Evolutionary conservation across 92 coral and sea anemone genomes (phyloP), one percentile per base, ranked within the genome.

Genomic region (Palythoa grandis): DNA sequence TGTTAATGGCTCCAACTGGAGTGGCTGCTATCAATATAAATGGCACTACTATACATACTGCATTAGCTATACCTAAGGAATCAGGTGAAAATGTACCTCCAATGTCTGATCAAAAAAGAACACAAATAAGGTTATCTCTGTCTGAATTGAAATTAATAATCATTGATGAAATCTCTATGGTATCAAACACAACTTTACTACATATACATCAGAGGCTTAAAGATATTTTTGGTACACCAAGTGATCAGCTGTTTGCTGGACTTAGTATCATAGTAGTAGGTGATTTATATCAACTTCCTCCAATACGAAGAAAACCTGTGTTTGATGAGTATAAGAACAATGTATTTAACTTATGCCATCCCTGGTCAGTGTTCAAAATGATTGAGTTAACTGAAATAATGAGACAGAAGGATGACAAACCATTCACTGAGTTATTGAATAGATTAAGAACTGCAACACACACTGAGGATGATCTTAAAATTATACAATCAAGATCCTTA

Each of bases 341-440:
- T 57, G 65, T 57, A 57, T 57, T 57, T 57, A 57, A 57, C 65
- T 57, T 57, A 57, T 57, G 65, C 65, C 65, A 57, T 57, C 65
- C 65, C 65, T 57, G 65, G 65, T 57, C 65, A 57, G 65, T 57
- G 65, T 57, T 57, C 65, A 57, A 57, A 57, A 57, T 57, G 65
- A 57, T 57, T 57, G 65, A 57, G 65, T 57, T 57, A 57, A 57
- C 65, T 57, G 65, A 57, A 57, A 57, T 57, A 57, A 57, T 57
- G 65, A 57, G 65, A 57, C 65, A 57, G 65, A 57, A 57, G 19
- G 65, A 57, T 57, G 65, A 57, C 65, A 57, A 57, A 57, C 65
- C 65, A 57, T 57, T 57, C 65, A 57, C 65, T 57, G 65, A 57
- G 65, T 57, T 57, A 57, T 57, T 57, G 65, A 57, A 57, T 57